Conservation (phyloP, 2,113 vertebrate genomes). For the Otocyon megalotis region DNA sequence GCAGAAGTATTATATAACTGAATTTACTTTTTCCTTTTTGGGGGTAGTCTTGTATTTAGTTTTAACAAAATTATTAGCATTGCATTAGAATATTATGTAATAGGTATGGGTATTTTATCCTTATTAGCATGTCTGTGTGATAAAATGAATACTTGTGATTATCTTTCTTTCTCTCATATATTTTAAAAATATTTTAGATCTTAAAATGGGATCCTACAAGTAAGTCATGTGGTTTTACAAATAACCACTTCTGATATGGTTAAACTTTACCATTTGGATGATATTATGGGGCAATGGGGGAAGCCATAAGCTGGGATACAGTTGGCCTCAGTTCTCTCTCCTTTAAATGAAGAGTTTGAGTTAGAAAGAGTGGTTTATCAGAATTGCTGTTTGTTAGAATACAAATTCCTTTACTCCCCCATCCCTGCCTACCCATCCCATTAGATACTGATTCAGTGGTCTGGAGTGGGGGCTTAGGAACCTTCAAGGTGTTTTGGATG, state of each 20-base stretch:
- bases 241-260: neutral
- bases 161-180: neutral
- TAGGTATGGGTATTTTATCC: neutral
- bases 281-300: neutral
- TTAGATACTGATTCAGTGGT: neutral
- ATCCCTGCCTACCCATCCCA: neutral
- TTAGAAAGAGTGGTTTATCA: neutral
- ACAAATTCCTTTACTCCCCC: neutral
- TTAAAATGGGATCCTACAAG: neutral
- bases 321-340: neutral
- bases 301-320: neutral
- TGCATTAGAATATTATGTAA: neutral
- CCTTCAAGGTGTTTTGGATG: neutral
- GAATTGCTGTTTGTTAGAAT: neutral
- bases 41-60: neutral
- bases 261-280: neutral
- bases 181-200: slow-evolving; percentile 22
- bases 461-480: neutral
- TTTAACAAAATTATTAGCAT: neutral
- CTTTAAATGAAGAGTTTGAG: neutral
- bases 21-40: neutral
- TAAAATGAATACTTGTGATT: neutral
- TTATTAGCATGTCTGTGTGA: neutral
- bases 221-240: neutral
- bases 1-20: neutral